phyloP scores from a whole-genome alignment of 2,888 invertebrate species.

The Chaitophorus viminalis region DNA sequence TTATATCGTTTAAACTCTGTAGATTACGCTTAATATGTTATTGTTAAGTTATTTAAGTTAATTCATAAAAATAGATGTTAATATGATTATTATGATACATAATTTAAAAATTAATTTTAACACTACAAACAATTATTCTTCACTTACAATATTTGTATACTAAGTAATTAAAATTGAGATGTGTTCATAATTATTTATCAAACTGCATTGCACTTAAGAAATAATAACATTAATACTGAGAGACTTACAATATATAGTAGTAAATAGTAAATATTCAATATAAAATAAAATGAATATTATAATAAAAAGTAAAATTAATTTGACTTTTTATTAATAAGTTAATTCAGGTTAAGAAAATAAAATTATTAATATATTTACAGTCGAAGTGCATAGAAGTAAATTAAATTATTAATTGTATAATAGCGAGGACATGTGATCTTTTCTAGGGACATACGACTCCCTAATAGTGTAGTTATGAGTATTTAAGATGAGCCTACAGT shows the following conservation, averaged over 20 bases:
- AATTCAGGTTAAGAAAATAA: no score
- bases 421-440: background rate
- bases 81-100: constrained; percentile 27
- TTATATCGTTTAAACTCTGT: constrained; percentile 20
- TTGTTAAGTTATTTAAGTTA: constrained; percentile 30
- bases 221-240: no score
- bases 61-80: constrained; percentile 14
- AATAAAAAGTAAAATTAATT: background rate
- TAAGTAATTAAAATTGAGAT: no score
- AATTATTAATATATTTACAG: background rate
- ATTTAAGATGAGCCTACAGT: no score
- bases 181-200: no score
- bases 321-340: background rate
- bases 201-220: no score
- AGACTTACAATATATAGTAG: no score
- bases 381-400: background rate
- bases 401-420: background rate
- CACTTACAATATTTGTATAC: background rate
- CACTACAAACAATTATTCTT: background rate
- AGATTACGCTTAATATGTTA: constrained; percentile 3
- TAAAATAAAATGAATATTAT: background rate
- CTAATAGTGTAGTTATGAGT: no score
- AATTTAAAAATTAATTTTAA: constrained; percentile 11
- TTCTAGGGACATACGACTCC: background rate
- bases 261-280: background rate